Evolutionary conservation across 2,888 invertebrate species (phyloP).

Genomic region (Ophion ellenae): DNA sequence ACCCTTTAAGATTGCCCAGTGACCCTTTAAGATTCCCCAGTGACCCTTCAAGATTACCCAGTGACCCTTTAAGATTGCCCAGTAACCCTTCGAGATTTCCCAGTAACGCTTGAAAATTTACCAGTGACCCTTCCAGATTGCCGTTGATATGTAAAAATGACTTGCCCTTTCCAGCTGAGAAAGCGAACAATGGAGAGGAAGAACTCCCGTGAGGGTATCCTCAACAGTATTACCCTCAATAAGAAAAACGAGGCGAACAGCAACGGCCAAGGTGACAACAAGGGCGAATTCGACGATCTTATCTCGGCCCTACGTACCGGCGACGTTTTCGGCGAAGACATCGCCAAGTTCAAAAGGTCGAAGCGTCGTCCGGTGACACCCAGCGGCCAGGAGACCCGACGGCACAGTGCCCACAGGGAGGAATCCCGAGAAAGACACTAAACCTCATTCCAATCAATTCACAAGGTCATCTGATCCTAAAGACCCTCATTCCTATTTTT

Average conservation of each 20-base stretch:
- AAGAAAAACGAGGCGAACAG: conserved; percentile 86
- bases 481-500: conserved; percentile 30
- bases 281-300: conserved; percentile 97
- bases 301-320: conserved; percentile 97
- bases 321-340: conserved; percentile 97
- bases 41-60: background rate
- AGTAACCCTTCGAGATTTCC: background rate
- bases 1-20: background rate
- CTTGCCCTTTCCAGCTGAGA: conserved; percentile 86
- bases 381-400: conserved; percentile 86
- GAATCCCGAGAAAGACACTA: conserved; percentile 88
- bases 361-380: conserved; percentile 87
- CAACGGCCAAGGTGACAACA: conserved; percentile 86
- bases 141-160: background rate
- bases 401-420: conserved; percentile 87
- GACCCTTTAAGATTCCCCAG: background rate
- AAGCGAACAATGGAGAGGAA: conserved; percentile 95
- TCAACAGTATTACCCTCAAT: conserved; percentile 90
- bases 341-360: conserved; percentile 94
- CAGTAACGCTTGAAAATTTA: no score
- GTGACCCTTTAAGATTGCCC: background rate
- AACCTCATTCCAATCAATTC: conserved; percentile 53
- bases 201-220: conserved; percentile 90
- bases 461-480: conserved; percentile 17
- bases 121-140: background rate